Evolutionary conservation across 2,113 vertebrate genomes (phyloP), one percentile per base, ranked within the genome.

Genomic region (Cryptotis parvus): DNA sequence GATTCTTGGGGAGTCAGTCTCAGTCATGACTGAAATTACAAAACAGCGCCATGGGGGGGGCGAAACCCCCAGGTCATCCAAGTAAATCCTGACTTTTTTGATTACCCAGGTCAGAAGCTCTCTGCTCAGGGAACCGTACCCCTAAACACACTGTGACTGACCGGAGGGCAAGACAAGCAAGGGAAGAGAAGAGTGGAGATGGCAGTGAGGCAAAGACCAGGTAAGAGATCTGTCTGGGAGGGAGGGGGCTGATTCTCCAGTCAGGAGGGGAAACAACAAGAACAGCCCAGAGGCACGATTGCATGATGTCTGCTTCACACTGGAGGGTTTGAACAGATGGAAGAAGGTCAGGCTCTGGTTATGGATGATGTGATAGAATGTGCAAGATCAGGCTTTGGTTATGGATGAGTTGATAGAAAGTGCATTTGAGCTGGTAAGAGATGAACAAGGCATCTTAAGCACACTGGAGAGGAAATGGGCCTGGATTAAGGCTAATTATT

Each of bases 361-460:
- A 75, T 26, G 6, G 55, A 35, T 49, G 49, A 82, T 82, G n/a
- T n/a, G n/a, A n/a, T n/a, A n/a, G n/a, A n/a, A n/a, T n/a, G n/a
- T n/a, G n/a, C n/a, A 55, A n/a, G 58, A 37, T 78, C 52, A n/a
- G 69, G 68, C 73, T 70, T 93, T 66, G 79, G 79, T 66, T 29
- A 70, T 31, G 6, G 55, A 37, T 49, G 52, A 82, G 79, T 91
- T 95, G 66, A 76, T 35, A 10, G 37, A 63, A 52, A 83, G 61
- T 27, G 33, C 65, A 26, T 89, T 90, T 80, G 49, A 83, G 45
- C 73, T 84, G 33, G 69, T 31, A 80, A 22, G 29, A 83, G 73
- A 81, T 88, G 85, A 82, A 35, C 24, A 90, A 63, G 72, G 45
- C 58, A 76, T 52, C 43, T 8, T 87, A 78, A 70, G 37, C n/a